Percentiles rank a stretch among this genome's conserved stretches.
phyloP scores from a whole-genome alignment of 1,140 invertebrate species.

The Chironomus striatipennis region DNA sequence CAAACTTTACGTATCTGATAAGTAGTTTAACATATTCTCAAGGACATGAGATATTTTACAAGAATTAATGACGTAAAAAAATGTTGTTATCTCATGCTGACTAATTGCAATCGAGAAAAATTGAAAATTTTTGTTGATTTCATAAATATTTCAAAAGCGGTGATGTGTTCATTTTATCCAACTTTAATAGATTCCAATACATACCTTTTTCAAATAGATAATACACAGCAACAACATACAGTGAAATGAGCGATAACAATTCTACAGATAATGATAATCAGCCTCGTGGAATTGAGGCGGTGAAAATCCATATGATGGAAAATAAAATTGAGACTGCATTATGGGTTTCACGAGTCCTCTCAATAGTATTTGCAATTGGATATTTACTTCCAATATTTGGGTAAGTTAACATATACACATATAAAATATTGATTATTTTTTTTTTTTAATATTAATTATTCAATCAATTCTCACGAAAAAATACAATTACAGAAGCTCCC shows the following conservation, averaged over 20 bases:
- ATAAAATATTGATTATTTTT: neutral
- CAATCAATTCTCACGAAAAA: neutral
- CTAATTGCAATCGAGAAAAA: no score
- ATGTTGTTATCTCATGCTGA: no score
- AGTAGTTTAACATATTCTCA: no score
- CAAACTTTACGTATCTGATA: no score
- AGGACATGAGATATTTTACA: no score
- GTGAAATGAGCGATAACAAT: slow-evolving; percentile 11
- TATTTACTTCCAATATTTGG: slow-evolving; percentile 84
- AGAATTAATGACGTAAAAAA: no score
- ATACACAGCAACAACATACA: neutral
- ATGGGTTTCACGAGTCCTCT: slow-evolving; percentile 73
- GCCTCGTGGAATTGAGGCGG: slow-evolving; percentile 47
- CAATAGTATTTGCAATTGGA: slow-evolving; percentile 70
- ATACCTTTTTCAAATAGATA: neutral
- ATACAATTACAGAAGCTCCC: slow-evolving; percentile 58
- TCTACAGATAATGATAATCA: slow-evolving; percentile 18
- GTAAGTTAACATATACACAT: slow-evolving; percentile 49
- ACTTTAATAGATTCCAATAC: no score
- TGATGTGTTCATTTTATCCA: no score
- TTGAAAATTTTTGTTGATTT: no score
- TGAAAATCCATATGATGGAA: slow-evolving; percentile 61
- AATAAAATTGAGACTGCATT: slow-evolving; percentile 80
- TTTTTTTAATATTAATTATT: neutral
- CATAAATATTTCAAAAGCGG: no score